These are phyloP conservation scores for Rhynchonycteris naso DNA, from an alignment of 2,797 vertebrate species.

Conservation along the genomic window DNA sequence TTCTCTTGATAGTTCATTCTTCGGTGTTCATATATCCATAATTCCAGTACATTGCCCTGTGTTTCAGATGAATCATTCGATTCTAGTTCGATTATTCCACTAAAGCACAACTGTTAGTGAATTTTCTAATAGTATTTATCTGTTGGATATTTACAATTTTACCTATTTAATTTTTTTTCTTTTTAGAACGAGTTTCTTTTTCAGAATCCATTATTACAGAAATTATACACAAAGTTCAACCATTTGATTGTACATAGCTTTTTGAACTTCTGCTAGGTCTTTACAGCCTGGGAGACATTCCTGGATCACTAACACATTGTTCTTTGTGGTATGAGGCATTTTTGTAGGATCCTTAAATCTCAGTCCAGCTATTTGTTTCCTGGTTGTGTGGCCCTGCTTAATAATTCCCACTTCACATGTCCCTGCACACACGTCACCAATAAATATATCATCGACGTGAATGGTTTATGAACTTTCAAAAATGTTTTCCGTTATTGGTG, in stretches of 20 bases:
- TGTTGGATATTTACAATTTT: background rate
- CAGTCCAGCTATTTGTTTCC: background rate
- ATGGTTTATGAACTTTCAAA: background rate
- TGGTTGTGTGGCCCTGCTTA: background rate
- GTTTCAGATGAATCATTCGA: background rate
- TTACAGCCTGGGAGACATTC: background rate
- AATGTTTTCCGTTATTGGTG: background rate
- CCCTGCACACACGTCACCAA: background rate
- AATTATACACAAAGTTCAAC: background rate
- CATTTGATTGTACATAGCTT: background rate
- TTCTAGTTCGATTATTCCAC: background rate
- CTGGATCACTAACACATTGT: background rate
- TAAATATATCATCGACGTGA: background rate
- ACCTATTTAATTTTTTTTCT: background rate
- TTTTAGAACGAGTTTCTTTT: background rate
- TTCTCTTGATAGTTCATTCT: background rate
- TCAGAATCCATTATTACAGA: background rate
- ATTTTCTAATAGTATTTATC: background rate
- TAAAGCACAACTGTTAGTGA: background rate
- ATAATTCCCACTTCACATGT: background rate
- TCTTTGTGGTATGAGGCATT: background rate
- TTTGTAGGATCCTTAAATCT: background rate
- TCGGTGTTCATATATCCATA: background rate
- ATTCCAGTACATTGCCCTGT: background rate
- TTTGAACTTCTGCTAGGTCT: background rate